Evolutionary conservation across 1,140 invertebrate species (phyloP), one percentile per base, ranked within the genome.

Genomic region (Drosophila triauraria): DNA sequence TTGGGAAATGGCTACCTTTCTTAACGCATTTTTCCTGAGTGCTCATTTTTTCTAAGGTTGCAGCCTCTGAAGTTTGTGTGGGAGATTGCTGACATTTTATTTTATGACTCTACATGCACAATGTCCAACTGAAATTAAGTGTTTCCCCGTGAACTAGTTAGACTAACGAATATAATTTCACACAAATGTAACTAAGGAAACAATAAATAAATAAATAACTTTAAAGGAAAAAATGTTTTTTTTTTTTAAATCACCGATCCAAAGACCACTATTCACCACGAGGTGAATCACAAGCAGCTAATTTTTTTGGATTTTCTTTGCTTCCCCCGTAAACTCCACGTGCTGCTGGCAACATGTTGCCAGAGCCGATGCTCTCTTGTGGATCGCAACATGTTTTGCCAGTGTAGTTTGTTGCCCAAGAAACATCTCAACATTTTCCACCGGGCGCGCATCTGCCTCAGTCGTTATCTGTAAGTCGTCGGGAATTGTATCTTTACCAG

Each of bases 381-480:
- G 76, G 76, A 78, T 78, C 25, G 76, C 76, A 78, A 78, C 76
- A 78, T 78, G 35, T 75, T 74, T 68, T 68, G 72, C 38, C 40
- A 83, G 76, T 87, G 84, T 68, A 82, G 51, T 30, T 46, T 78
- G 62, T 81, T 62, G 76, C 61, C 75, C 58, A 35, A 10, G 84
- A 50, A 70, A 78, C 78, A 35, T 80, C 69, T 78, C 82, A 86
- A 75, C 70, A 62, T 75, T 68, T 43, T 46, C 42, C 57, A 38
- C 23, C 57, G 64, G 60, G 46, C 63, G 71, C 63, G 75, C 75
- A 72, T 72, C 70, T 72, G 63, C 75, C 54, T 76, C 75, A 86
- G 80, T 87, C 79, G 80, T 87, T 87, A 87, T 87, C 84, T 88
- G 84, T 88, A 87, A 85, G 68, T 85, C 84, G 76, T 78, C 76